These are phyloP conservation scores for Brachionus manjavacas DNA, from an alignment of 1,140 invertebrate species.

Conservation along the genomic window DNA sequence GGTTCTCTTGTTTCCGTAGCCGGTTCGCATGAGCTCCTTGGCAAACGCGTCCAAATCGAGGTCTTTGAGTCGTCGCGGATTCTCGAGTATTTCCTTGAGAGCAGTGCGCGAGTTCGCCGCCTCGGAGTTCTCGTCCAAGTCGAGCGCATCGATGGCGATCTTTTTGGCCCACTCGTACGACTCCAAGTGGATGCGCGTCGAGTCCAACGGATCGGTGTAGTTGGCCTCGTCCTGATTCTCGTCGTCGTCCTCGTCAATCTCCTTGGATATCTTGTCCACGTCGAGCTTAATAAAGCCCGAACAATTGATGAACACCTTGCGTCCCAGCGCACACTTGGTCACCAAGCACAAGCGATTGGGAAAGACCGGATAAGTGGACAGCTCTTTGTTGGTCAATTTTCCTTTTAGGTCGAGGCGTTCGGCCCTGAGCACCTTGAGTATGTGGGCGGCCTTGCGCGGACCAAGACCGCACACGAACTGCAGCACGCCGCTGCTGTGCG, in stretches of 20 bases:
- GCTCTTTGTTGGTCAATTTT: not conserved
- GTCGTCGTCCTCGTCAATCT: conserved; percentile 60
- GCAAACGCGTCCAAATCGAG: conserved; percentile 97
- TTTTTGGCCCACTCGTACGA: conserved; percentile 98
- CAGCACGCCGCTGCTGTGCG: conserved; percentile 75
- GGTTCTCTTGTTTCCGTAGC: conserved; percentile 92
- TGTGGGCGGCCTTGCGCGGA: conserved; percentile 72
- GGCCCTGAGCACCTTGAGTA: not conserved
- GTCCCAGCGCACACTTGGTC: conserved; percentile 48
- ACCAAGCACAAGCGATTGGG: conserved; percentile 46
- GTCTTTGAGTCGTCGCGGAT: conserved; percentile 86
- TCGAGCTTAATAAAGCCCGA: conserved; percentile 99
- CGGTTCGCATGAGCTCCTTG: conserved; percentile 81
- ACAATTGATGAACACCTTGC: conserved; percentile 87
- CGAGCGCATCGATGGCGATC: conserved; percentile 98
- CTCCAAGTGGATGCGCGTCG: conserved; percentile 94
- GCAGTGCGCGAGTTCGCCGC: conserved; percentile 86
- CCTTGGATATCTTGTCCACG: conserved; percentile 77
- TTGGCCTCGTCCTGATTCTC: conserved; percentile 59
- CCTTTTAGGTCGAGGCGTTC: not conserved
- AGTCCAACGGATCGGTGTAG: conserved; percentile 92
- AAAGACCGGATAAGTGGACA: conserved; percentile 4
- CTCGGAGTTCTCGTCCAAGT: conserved; percentile 80
- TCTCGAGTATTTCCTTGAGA: conserved; percentile 90
- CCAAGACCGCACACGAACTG: conserved; percentile 97